These are phyloP conservation scores for Probaryconus sp. DNA, from an alignment of 1,140 invertebrate genomes.

Conservation along the genomic window DNA sequence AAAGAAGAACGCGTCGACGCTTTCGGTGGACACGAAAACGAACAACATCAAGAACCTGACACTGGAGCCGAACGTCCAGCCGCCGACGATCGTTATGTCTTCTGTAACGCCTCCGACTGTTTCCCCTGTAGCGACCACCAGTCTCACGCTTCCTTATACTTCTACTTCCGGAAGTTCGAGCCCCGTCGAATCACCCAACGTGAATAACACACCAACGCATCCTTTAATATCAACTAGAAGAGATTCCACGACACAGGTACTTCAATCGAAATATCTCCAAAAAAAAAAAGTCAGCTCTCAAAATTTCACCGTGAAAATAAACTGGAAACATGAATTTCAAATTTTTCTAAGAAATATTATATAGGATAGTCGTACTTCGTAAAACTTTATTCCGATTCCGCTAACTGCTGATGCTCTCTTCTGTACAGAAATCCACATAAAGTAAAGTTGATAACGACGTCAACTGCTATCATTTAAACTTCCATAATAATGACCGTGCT, in stretches of 20 bases:
- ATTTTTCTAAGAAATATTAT: no score
- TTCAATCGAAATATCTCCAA: no score
- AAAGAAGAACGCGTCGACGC: slow-evolving; percentile 51
- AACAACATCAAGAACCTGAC: slow-evolving; percentile 65
- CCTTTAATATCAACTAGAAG: slow-evolving; percentile 82
- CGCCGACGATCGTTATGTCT: slow-evolving; percentile 89
- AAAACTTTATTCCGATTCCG: no score
- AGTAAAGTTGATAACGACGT: no score
- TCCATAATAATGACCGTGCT: no score
- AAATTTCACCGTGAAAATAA: no score
- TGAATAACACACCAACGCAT: slow-evolving; percentile 80
- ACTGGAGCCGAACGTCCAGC: slow-evolving; percentile 80
- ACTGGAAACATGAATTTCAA: no score
- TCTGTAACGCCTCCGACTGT: slow-evolving; percentile 88
- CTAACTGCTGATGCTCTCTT: no score
- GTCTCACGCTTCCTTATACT: slow-evolving; percentile 72
- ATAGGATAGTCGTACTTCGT: no score
- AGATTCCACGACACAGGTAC: slow-evolving; percentile 90
- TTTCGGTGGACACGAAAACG: slow-evolving; percentile 77
- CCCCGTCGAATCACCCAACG: slow-evolving; percentile 75
- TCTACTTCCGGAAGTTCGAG: slow-evolving; percentile 74
- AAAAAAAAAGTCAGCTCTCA: no score
- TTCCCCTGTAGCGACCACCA: slow-evolving; percentile 81
- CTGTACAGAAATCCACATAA: no score
- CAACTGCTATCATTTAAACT: no score